Conservation (phyloP, 2,113 vertebrate genomes). For the Danionella cerebrum region DNA sequence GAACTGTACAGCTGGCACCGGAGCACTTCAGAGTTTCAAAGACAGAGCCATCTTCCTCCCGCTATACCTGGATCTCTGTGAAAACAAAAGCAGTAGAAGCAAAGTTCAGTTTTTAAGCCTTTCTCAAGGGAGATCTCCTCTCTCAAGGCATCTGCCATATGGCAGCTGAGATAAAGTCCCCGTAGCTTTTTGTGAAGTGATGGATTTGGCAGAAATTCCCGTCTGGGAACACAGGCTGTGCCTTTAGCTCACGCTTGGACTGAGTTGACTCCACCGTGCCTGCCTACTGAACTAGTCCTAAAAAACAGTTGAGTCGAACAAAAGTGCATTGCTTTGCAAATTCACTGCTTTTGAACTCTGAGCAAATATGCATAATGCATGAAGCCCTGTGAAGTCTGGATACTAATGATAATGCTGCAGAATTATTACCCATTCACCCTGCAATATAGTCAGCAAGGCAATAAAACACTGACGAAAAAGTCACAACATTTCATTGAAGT, state of each 20-base stretch:
- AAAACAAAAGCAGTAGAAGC: slow-evolving; percentile 33
- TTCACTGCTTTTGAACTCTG: background rate
- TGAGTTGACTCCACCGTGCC: slow-evolving; percentile 9
- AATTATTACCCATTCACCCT: background rate
- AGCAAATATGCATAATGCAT: background rate
- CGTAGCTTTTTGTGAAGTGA: slow-evolving; percentile 34
- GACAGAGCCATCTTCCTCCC: slow-evolving; percentile 39
- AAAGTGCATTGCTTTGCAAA: background rate
- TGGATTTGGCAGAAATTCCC: slow-evolving; percentile 40
- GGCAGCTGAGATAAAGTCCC: slow-evolving; percentile 33
- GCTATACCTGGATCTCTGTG: slow-evolving; percentile 41
- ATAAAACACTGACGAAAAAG: too few relatives aligned
- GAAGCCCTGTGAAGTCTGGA: background rate
- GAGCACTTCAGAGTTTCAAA: slow-evolving; percentile 43
- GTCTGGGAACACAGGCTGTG: background rate
- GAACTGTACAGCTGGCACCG: slow-evolving; percentile 49
- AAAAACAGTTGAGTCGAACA: background rate
- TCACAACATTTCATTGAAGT: too few relatives aligned
- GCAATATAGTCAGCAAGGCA: background rate
- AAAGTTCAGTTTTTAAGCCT: slow-evolving; percentile 30
- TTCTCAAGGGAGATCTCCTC: background rate
- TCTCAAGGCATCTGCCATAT: slow-evolving; percentile 38
- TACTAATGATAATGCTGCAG: background rate
- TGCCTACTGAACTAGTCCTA: background rate
- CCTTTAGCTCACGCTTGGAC: slow-evolving; percentile 14